Base-by-base conservation (phyloP, 1,140 invertebrate species). In the Neuroterus valhalla region DNA sequence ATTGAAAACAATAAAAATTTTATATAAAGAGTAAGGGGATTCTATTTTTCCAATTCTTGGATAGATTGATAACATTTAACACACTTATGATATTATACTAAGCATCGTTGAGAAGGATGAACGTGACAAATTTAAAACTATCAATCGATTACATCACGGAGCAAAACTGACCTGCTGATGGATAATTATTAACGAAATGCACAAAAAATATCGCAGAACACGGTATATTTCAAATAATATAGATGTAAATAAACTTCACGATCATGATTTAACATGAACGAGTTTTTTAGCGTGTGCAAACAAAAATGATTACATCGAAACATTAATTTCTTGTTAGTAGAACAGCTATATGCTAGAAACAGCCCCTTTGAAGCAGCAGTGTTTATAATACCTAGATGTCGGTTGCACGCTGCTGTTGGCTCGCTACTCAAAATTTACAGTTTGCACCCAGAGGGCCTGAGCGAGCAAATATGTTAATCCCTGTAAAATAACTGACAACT, bases 381-480 rank as follows among this genome's bases (percentile, higher is more conserved):
- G 75, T 70, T 77, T 77, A 55, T 74, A 71, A 44, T 62, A 80
- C 76, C 72, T 75, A 67, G 68, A 70, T 38, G 48, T 62, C 75
- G 76, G 77, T 76, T 71, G 70, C 66, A 71, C 48, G 42, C 52
- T 70, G 69, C 31, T 1, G 6, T 38, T 38, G 31, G 66, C 70
- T 74, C 62, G 38, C 50, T 72, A 70, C 71, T 74, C 78, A 78
- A 80, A 85, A 82, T 84, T 79, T 82, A 81, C 79, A 77, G 76
- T 82, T 81, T 46, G 70, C 82, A 81, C 69, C 81, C 78, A 52
- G 71, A 55, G 82, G 82, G 78, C 55, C 76, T 80, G 66, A 70
- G 71, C 66, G 75, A 68, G 75, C 72, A 76, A 85, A 84, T 86
- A 86, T 86, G 82, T 87, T 87, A 87, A 86, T 84, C 77, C 69